These are phyloP conservation scores for Drosophila pseudotakahashii DNA, from an alignment of 2,888 invertebrate genomes.

Conservation along the genomic window DNA sequence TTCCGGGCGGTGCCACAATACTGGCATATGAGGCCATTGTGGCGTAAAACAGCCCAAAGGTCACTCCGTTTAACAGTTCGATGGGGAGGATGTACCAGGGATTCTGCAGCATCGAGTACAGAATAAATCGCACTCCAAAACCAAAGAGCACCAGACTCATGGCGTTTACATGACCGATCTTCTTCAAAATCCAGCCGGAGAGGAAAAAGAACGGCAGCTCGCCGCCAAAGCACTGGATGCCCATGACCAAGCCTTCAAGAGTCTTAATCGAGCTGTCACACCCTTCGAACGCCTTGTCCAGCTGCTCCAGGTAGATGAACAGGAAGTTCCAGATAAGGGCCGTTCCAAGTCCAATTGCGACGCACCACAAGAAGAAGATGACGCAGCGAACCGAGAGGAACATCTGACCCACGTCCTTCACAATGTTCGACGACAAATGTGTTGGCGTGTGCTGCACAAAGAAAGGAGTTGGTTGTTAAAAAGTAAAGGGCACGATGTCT, in stretches of 20 bases:
- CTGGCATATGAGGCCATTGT: conserved; percentile 95
- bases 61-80: conserved; percentile 94
- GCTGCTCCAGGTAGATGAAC: conserved; percentile 92
- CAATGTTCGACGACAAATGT: conserved; percentile 88
- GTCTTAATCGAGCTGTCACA: conserved; percentile 88
- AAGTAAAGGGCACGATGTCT: background rate
- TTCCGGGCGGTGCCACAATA: conserved; percentile 92
- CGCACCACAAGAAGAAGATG: conserved; percentile 92
- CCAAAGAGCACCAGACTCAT: conserved; percentile 93
- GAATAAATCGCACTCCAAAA: conserved; percentile 91
- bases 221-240: conserved; percentile 92
- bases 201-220: conserved; percentile 95
- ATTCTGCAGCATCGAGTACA: conserved; percentile 91
- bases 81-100: conserved; percentile 94
- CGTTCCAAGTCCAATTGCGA: conserved; percentile 92
- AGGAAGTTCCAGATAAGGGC: conserved; percentile 95
- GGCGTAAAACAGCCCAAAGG: conserved; percentile 94
- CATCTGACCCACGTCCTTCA: conserved; percentile 88
- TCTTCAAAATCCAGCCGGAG: conserved; percentile 90
- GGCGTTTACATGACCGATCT: conserved; percentile 91
- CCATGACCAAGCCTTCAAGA: conserved; percentile 89
- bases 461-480: background rate
- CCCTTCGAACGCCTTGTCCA: conserved; percentile 84
- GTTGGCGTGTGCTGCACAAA: conserved; percentile 86
- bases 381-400: conserved; percentile 88